Percentiles rank a stretch among this genome's conserved stretches.
phyloP scores from a whole-genome alignment of 1,140 invertebrate species.

The Drosophila hydei region DNA sequence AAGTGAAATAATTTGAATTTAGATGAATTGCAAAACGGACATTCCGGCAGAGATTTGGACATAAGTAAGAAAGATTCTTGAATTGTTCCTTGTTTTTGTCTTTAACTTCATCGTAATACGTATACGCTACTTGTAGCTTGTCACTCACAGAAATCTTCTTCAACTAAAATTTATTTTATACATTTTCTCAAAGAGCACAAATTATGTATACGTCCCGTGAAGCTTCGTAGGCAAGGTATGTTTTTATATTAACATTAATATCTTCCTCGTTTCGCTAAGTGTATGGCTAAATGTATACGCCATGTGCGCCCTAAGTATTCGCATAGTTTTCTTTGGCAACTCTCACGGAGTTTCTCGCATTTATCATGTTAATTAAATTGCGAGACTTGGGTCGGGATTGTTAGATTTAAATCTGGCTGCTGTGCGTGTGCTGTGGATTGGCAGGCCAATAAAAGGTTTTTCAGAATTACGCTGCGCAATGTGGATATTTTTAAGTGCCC shows the following conservation, averaged over 20 bases:
- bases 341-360: slow-evolving; percentile 8
- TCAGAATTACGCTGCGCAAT: slow-evolving; percentile 40
- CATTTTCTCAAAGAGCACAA: no score
- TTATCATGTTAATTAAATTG: slow-evolving; percentile 32
- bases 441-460: slow-evolving; percentile 25
- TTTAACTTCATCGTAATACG: background rate
- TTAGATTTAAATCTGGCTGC: background rate
- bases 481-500: slow-evolving; percentile 16
- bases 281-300: background rate
- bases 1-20: no score
- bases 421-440: slow-evolving; percentile 11
- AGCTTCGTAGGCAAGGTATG: no score
- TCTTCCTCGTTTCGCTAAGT: slow-evolving; percentile 10
- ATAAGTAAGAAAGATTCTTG: no score
- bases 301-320: background rate
- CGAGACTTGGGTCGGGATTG: background rate
- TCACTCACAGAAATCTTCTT: no score
- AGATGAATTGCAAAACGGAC: no score
- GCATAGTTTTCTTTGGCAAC: slow-evolving; percentile 7
- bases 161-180: no score
- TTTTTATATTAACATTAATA: background rate
- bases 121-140: no score
- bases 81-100: background rate
- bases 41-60: no score
- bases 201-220: no score